Percentiles rank a stretch among this genome's conserved stretches.
Conservation (phyloP, 2,888 invertebrate genomes). For the Pediacus dermestoides region DNA sequence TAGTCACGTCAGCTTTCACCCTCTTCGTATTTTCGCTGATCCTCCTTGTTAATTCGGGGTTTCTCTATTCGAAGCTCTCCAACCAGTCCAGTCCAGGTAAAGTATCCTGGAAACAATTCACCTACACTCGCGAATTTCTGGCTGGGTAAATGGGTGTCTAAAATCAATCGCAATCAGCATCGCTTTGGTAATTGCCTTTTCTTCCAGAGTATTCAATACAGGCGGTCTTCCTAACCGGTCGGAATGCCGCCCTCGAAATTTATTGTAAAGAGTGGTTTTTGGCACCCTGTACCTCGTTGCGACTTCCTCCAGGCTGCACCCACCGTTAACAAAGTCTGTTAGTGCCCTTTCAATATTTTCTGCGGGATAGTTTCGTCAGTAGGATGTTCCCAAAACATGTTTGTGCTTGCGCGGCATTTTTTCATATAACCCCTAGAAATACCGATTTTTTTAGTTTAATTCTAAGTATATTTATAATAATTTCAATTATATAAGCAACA, state of each 20-base stretch:
- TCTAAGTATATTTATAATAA: too few species aligned
- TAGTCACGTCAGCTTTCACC: constrained; percentile 13
- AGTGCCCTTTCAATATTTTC: too few species aligned
- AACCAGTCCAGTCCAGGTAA: constrained; percentile 20
- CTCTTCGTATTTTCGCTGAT: constrained; percentile 18
- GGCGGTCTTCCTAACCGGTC: constrained; percentile 9
- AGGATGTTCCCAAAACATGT: too few species aligned
- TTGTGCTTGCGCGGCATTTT: too few species aligned
- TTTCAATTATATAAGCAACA: too few species aligned
- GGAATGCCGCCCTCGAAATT: constrained; percentile 10
- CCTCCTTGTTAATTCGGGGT: constrained; percentile 11
- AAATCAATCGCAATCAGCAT: constrained; percentile 9
- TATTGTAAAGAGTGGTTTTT: too few species aligned
- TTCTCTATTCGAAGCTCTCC: constrained; percentile 13
- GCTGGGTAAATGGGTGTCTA: constrained; percentile 8
- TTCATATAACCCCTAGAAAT: too few species aligned
- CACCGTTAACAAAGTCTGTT: too few species aligned
- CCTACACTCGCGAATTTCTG: constrained; percentile 8
- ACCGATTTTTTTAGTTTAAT: too few species aligned
- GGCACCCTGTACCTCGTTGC: too few species aligned
- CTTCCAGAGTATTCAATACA: constrained; percentile 8
- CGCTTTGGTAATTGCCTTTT: constrained; percentile 1
- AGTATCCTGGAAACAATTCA: constrained; percentile 19
- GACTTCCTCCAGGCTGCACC: too few species aligned
- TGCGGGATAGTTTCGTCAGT: too few species aligned